Evolutionary conservation across 1,140 invertebrate species (phyloP).

Genomic region (Psix sp.): DNA sequence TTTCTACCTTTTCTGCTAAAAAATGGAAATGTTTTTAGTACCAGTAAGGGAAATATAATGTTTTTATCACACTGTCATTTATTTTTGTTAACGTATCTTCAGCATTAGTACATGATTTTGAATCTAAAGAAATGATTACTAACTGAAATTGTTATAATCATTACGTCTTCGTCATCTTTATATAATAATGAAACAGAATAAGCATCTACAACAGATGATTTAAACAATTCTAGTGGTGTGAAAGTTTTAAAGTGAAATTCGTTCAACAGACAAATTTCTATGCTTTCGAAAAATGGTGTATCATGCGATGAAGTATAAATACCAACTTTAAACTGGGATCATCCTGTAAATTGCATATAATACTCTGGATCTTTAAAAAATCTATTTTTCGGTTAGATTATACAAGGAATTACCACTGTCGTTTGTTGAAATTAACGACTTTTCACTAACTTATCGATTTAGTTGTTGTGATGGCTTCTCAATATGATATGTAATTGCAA

Average conservation of each 20-base stretch:
- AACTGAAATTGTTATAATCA: no score
- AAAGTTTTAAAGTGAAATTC: neutral
- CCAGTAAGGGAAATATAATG: no score
- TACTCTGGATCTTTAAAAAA: no score
- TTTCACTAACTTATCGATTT: neutral
- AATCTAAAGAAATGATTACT: no score
- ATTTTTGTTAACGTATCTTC: no score
- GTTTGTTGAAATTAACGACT: neutral
- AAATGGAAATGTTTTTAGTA: no score
- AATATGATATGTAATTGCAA: no score
- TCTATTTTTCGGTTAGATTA: neutral
- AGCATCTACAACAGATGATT: constrained; percentile 1
- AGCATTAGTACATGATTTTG: no score
- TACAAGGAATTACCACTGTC: constrained; percentile 12
- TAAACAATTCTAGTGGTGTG: neutral
- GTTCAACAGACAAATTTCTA: neutral
- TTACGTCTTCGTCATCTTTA: no score
- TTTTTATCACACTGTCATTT: no score
- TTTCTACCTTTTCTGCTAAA: constrained; percentile 1
- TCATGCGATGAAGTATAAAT: neutral
- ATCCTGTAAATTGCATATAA: constrained; percentile 3
- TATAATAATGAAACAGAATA: neutral
- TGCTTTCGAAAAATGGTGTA: no score
- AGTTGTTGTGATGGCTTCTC: no score
- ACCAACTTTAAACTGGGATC: neutral